A percentile compares a stretch with the other conserved stretches of the same genome.
These are phyloP conservation scores for Pteropus rufus DNA, from an alignment of 2,797 vertebrate species.

Conservation along the genomic window DNA sequence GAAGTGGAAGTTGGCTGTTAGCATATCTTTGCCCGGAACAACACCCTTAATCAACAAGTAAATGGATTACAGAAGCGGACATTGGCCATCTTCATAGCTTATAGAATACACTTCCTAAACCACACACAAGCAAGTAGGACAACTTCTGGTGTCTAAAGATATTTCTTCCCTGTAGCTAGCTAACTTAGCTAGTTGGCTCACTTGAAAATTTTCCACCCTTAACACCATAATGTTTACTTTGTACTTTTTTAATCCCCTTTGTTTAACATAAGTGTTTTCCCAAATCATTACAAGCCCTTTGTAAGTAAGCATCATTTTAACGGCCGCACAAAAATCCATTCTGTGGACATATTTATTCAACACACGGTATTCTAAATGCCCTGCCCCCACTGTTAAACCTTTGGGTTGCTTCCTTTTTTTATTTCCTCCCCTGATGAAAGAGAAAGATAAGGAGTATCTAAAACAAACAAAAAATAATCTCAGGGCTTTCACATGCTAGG, in stretches of 20 bases:
- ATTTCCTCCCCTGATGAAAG: not conserved
- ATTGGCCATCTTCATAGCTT: too few relatives aligned
- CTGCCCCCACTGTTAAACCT: not conserved
- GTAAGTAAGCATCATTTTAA: not conserved
- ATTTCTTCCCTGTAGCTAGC: too few relatives aligned
- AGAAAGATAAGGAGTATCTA: not conserved
- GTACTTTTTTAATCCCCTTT: not conserved
- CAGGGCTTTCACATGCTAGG: not conserved
- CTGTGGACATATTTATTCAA: not conserved
- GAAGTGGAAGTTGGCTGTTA: too few relatives aligned
- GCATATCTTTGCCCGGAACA: too few relatives aligned
- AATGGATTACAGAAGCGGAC: too few relatives aligned
- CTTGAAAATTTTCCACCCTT: too few relatives aligned
- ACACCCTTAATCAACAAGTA: too few relatives aligned
- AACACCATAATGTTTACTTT: not conserved
- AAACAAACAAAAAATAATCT: not conserved
- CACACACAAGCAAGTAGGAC: too few relatives aligned
- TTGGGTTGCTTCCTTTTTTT: not conserved
- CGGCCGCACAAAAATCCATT: not conserved
- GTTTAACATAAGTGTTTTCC: not conserved
- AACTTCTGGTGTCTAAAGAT: too few relatives aligned
- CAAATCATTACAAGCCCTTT: not conserved
- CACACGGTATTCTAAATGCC: not conserved
- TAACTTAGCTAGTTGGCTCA: too few relatives aligned
- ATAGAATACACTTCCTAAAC: too few relatives aligned